These are phyloP conservation scores for Heterodera filipjevi DNA, from an alignment of 2,888 invertebrate genomes.

Conservation along the genomic window DNA sequence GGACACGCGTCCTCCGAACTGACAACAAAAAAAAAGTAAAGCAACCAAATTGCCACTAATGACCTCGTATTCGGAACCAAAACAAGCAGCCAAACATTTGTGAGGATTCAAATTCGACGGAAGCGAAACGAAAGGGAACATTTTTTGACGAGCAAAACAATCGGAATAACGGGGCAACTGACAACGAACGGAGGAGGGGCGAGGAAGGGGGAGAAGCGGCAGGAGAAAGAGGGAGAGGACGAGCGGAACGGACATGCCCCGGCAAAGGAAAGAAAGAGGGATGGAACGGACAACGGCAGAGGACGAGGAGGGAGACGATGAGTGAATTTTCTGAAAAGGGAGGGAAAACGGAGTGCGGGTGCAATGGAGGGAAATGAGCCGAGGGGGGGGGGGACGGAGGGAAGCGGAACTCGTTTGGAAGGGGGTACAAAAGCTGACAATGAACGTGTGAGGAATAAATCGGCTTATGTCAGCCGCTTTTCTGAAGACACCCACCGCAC, in stretches of 20 bases:
- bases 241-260: neutral
- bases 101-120: neutral
- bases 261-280: neutral
- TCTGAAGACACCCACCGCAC: neutral
- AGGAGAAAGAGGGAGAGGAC: neutral
- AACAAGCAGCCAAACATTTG: neutral
- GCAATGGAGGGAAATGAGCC: neutral
- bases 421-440: neutral
- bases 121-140: conserved; percentile 4
- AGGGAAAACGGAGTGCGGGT: neutral
- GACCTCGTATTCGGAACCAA: conserved; percentile 4
- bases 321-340: neutral
- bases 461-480: neutral
- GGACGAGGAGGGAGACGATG: neutral
- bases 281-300: neutral
- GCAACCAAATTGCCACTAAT: neutral
- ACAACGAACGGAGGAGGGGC: neutral
- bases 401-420: neutral
- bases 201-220: neutral
- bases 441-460: neutral
- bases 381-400: neutral
- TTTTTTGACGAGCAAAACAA: conserved; percentile 3
- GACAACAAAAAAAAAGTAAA: neutral
- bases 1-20: conserved; percentile 2
- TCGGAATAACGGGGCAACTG: neutral